Evolutionary conservation across 2,113 vertebrate genomes (phyloP).

Genomic region (Entomyzon cyanotis): DNA sequence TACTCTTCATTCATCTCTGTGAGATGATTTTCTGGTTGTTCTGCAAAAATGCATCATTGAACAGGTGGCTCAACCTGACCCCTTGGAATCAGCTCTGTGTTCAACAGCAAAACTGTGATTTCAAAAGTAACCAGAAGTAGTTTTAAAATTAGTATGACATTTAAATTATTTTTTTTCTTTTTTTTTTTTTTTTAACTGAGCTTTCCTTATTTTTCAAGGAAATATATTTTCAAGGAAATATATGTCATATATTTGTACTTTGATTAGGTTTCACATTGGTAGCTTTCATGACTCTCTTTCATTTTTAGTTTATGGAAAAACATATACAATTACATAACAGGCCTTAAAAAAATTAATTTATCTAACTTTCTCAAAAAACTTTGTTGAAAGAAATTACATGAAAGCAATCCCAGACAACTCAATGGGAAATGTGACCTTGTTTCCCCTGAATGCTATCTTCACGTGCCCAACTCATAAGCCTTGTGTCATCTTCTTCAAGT

Average conservation of each 20-base stretch:
- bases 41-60: not conserved
- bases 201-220: not conserved
- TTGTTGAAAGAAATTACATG: not conserved
- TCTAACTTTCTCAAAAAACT: not conserved
- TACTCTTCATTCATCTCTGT: not conserved
- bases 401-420: not conserved
- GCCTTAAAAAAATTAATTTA: not conserved
- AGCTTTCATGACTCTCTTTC: not conserved
- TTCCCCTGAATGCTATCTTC: not conserved
- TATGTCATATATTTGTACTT: not conserved
- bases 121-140: not conserved
- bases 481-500: not conserved
- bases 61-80: not conserved
- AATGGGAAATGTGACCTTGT: not conserved
- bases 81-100: not conserved
- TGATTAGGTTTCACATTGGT: not conserved
- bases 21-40: not conserved
- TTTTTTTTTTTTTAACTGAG: not conserved
- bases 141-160: not conserved
- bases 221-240: no score
- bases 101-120: not conserved
- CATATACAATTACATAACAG: not conserved
- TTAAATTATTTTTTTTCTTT: not conserved
- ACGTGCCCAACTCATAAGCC: rapidly evolving
- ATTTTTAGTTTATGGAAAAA: not conserved